Evolutionary conservation across 1,140 invertebrate species (phyloP).

Genomic region (Drosophila aff.): DNA sequence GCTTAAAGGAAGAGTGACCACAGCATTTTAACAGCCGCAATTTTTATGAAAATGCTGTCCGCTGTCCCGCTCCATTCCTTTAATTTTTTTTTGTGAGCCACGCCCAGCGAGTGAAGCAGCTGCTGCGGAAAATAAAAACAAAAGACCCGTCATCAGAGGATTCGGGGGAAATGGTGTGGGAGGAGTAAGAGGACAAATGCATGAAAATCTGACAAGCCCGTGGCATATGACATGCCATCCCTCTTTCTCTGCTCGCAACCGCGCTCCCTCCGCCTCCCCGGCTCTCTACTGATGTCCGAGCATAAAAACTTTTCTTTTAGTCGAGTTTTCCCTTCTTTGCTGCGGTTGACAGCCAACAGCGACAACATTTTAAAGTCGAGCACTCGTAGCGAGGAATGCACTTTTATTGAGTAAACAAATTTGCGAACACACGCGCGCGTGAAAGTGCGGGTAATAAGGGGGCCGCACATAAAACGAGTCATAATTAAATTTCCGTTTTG

Average conservation of each 20-base stretch:
- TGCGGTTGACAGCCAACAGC: slow-evolving; percentile 63
- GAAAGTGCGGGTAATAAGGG: slow-evolving; percentile 25
- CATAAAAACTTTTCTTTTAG: slow-evolving; percentile 73
- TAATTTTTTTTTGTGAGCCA: slow-evolving; percentile 41
- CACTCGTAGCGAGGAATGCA: slow-evolving; percentile 20
- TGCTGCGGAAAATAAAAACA: slow-evolving; percentile 52
- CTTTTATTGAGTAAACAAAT: slow-evolving; percentile 79
- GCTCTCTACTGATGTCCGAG: slow-evolving; percentile 50
- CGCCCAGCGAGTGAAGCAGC: slow-evolving; percentile 51
- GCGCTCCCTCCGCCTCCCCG: background rate
- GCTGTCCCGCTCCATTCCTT: slow-evolving; percentile 21
- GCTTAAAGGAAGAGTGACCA: slow-evolving; percentile 58
- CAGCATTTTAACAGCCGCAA: slow-evolving; percentile 74
- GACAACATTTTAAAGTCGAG: slow-evolving; percentile 59
- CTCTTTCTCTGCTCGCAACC: slow-evolving; percentile 11
- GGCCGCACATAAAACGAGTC: slow-evolving; percentile 37
- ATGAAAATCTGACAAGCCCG: slow-evolving; percentile 60
- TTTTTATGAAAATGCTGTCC: slow-evolving; percentile 70
- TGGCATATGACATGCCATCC: slow-evolving; percentile 53
- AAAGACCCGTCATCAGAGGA: slow-evolving; percentile 28
- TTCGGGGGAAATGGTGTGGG: slow-evolving; percentile 25
- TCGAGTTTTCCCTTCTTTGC: slow-evolving; percentile 52
- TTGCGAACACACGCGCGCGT: slow-evolving; percentile 51
- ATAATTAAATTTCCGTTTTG: slow-evolving; percentile 77
- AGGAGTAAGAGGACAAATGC: slow-evolving; percentile 43